These are phyloP conservation scores for Leptoclinus maculatus DNA, from an alignment of 2,797 vertebrate species.

Conservation along the genomic window DNA sequence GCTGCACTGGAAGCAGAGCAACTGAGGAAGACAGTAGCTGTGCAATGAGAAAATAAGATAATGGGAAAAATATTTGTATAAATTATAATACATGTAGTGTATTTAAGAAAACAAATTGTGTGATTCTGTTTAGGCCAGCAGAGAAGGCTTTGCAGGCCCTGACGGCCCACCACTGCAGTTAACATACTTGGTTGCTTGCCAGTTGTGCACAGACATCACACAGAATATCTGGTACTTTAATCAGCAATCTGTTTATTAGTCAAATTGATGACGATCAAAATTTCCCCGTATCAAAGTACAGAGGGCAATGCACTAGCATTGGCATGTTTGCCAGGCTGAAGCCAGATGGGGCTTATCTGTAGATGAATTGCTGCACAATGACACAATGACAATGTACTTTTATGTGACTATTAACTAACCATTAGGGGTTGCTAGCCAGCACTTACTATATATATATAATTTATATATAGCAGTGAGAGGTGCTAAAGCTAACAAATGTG, in stretches of 20 bases:
- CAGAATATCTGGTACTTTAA: constrained; percentile 2
- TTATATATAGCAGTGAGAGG: neutral
- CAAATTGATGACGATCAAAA: constrained; percentile 41
- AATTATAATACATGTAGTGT: too few relatives aligned
- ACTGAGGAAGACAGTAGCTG: too few relatives aligned
- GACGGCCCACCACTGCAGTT: neutral
- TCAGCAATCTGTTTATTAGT: constrained; percentile 42
- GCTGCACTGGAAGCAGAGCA: too few relatives aligned
- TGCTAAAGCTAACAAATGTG: neutral
- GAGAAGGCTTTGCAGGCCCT: too few relatives aligned
- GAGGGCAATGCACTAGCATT: neutral
- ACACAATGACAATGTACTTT: neutral
- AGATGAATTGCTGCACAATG: neutral
- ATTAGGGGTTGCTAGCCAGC: neutral
- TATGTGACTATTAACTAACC: neutral
- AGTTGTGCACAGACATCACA: neutral
- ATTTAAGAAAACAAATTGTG: too few relatives aligned
- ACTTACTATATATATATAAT: neutral
- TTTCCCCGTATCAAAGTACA: constrained; percentile 41
- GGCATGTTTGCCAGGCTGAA: neutral
- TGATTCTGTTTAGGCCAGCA: too few relatives aligned
- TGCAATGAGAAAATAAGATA: too few relatives aligned
- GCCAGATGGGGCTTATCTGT: constrained; percentile 1
- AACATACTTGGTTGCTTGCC: constrained; percentile 1
- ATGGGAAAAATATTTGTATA: too few relatives aligned